Conservation (phyloP, 2,797 vertebrate species). For the Chloroceryle inda region DNA sequence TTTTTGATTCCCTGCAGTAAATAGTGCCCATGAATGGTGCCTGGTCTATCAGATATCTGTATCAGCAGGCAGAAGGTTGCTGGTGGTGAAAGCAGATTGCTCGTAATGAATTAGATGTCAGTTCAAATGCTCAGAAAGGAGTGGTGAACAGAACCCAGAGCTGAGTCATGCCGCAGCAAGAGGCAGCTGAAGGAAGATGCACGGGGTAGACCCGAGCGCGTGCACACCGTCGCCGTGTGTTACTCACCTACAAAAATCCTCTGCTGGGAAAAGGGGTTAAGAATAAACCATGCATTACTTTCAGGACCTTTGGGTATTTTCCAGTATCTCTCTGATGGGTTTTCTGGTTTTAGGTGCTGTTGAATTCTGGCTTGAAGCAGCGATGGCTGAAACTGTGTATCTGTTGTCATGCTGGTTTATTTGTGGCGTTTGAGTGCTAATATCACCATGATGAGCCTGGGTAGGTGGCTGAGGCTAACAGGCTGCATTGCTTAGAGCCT, state of each 20-base stretch:
- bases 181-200: neutral
- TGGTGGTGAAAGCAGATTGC: constrained; percentile 80
- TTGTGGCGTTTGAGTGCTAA: neutral
- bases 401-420: neutral
- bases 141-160: constrained; percentile 61
- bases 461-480: neutral
- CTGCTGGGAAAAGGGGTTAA: neutral
- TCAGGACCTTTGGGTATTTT: neutral
- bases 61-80: constrained; percentile 40
- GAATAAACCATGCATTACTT: neutral
- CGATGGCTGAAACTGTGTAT: neutral
- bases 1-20: constrained; percentile 5
- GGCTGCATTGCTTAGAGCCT: neutral
- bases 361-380: neutral
- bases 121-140: constrained; percentile 79
- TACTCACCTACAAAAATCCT: neutral
- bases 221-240: accelerated
- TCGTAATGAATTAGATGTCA: constrained; percentile 87
- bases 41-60: constrained; percentile 65
- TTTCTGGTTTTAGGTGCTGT: neutral
- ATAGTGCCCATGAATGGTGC: neutral
- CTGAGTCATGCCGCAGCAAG: constrained; percentile 36
- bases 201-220: neutral
- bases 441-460: neutral
- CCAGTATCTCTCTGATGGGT: neutral